Conservation (phyloP, 2,113 vertebrate genomes). For the Limnothrissa miodon region DNA sequence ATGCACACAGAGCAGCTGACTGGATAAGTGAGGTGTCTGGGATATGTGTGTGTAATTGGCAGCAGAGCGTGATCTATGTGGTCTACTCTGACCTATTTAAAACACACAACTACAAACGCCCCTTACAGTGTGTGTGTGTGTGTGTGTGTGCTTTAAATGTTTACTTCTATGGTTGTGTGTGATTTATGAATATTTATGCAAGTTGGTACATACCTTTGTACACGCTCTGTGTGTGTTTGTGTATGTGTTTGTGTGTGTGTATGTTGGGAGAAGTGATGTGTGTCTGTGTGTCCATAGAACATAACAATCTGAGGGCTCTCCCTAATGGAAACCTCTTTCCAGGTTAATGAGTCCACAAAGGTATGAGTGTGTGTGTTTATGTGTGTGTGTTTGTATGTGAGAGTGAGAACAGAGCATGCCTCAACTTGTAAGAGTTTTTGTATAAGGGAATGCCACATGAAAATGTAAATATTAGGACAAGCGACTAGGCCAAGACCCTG, state of each 20-base stretch:
- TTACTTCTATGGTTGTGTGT: neutral
- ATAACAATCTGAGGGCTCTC: neutral
- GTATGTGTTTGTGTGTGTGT: neutral
- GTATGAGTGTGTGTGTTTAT: neutral
- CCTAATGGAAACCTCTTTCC: neutral
- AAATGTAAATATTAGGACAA: no score
- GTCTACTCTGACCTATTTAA: neutral
- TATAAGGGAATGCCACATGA: no score
- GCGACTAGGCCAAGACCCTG: no score
- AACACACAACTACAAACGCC: neutral
- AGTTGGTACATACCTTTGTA: neutral
- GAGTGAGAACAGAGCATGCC: no score
- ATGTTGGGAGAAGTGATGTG: neutral
- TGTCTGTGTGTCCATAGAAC: conserved; percentile 2
- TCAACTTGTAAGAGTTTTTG: no score
- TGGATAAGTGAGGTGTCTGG: conserved; percentile 23
- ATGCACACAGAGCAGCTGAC: conserved; percentile 2
- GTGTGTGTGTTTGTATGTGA: no score
- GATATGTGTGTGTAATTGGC: neutral
- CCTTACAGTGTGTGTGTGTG: neutral
- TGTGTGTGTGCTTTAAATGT: neutral
- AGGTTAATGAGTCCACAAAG: neutral
- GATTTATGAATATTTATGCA: neutral
- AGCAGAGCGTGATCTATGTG: neutral
- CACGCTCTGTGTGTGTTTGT: neutral